Conservation (phyloP, 64 coral and sea anemone species). For the Porites australiensis region DNA sequence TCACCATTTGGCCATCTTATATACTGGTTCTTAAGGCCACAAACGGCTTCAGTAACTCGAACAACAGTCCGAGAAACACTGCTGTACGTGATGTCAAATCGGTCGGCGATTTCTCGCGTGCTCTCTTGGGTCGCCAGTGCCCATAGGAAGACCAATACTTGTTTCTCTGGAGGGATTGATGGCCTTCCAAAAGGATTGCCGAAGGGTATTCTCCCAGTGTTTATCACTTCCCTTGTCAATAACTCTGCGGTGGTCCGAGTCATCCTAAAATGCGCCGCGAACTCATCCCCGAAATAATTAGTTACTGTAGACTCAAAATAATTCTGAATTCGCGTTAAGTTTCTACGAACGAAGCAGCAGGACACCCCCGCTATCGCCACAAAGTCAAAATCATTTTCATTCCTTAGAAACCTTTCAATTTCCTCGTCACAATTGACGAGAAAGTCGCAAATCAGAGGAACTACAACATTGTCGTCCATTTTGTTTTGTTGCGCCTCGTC, state of each 20-base stretch:
- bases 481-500: not conserved
- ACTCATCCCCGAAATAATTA: conserved; percentile 35
- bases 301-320: not conserved
- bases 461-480: not conserved
- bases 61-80: not conserved
- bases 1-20: conserved; percentile 30
- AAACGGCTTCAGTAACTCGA: not conserved
- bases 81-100: not conserved
- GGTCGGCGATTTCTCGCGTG: not conserved
- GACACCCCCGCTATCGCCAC: conserved; percentile 8
- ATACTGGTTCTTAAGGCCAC: not conserved
- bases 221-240: conserved; percentile 40
- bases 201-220: not conserved
- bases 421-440: not conserved
- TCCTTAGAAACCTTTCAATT: not conserved
- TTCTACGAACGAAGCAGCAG: conserved; percentile 14
- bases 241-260: conserved; percentile 48
- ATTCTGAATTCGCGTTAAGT: conserved; percentile 10
- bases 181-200: conserved; percentile 28
- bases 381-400: not conserved
- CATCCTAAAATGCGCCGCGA: conserved; percentile 28
- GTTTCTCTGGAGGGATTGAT: not conserved
- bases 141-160: not conserved
- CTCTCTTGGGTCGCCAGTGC: not conserved
- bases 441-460: not conserved